Evolutionary conservation across 2,797 vertebrate genomes (phyloP).

Genomic region (Enteromius paludinosus): DNA sequence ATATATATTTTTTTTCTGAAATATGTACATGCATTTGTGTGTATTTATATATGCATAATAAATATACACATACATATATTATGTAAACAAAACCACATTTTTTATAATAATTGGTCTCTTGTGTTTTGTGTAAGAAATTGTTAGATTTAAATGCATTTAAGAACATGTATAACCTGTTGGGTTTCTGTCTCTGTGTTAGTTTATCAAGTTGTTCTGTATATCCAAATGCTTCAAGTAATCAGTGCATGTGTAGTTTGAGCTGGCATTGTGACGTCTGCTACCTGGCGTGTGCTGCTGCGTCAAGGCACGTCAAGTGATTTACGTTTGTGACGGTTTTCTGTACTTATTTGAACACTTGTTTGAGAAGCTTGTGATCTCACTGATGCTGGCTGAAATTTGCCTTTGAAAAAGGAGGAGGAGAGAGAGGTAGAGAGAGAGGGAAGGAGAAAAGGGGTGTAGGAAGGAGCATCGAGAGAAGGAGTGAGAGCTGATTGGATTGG

Average conservation of each 20-base stretch:
- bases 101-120: not conserved
- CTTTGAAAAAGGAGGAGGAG: slow-evolving; percentile 40
- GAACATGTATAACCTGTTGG: slow-evolving; percentile 13
- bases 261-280: not conserved
- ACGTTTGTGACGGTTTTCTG: not conserved
- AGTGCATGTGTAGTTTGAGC: not conserved
- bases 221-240: not conserved
- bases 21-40: too few relatives aligned
- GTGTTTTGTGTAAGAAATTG: not conserved
- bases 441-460: slow-evolving; percentile 19
- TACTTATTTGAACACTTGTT: slow-evolving; percentile 11
- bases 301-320: slow-evolving; percentile 1
- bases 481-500: slow-evolving; percentile 76
- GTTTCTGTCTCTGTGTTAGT: not conserved
- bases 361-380: slow-evolving; percentile 14
- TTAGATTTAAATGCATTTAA: not conserved
- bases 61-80: too few relatives aligned
- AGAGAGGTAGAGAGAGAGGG: slow-evolving; percentile 27
- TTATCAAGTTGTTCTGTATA: not conserved
- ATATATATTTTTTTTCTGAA: too few relatives aligned
- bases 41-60: too few relatives aligned
- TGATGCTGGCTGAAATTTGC: slow-evolving; percentile 27
- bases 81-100: too few relatives aligned
- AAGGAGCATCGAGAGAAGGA: slow-evolving; percentile 38
- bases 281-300: not conserved